phyloP scores from a whole-genome alignment of 2,113 vertebrate species.

The Corapipo altera region DNA sequence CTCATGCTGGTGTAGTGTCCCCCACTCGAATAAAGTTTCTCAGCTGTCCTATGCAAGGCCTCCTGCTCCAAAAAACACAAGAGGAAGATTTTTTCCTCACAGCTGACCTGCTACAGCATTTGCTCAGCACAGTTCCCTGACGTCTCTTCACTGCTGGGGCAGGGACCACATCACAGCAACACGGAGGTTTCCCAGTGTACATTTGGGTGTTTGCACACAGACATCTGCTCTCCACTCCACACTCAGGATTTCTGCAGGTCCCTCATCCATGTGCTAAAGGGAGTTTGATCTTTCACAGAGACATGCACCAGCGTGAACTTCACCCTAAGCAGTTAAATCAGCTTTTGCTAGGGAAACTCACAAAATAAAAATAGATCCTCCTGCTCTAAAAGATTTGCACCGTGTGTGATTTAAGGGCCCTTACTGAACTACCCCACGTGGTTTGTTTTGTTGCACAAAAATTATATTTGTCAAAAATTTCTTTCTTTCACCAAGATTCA shows the following conservation, averaged over 20 bases:
- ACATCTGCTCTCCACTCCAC: slow-evolving; percentile 20
- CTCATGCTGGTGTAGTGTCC: rapidly evolving
- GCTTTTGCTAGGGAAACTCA: slow-evolving; percentile 32
- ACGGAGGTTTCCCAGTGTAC: not conserved
- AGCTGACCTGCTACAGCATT: not conserved
- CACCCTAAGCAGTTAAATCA: slow-evolving; percentile 56
- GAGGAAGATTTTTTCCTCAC: rapidly evolving
- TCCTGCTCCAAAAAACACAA: not conserved
- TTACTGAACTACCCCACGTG: not conserved
- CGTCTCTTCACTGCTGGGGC: rapidly evolving
- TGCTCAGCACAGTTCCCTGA: not conserved
- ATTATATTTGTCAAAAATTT: not conserved
- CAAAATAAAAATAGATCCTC: slow-evolving; percentile 53
- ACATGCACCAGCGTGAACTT: not conserved
- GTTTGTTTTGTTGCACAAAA: slow-evolving; percentile 8
- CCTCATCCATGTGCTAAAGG: not conserved
- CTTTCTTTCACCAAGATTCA: not conserved
- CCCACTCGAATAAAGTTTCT: not conserved
- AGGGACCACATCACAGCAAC: rapidly evolving
- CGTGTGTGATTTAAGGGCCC: slow-evolving; percentile 22
- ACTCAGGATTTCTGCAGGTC: not conserved
- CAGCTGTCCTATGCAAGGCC: not conserved
- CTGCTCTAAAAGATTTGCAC: slow-evolving; percentile 3
- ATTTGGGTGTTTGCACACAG: rapidly evolving
- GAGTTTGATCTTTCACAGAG: slow-evolving; percentile 16